Percentiles rank a stretch among this genome's conserved stretches.
These are phyloP conservation scores for Coluber constrictor DNA, from an alignment of 2,797 vertebrate genomes.

Conservation along the genomic window DNA sequence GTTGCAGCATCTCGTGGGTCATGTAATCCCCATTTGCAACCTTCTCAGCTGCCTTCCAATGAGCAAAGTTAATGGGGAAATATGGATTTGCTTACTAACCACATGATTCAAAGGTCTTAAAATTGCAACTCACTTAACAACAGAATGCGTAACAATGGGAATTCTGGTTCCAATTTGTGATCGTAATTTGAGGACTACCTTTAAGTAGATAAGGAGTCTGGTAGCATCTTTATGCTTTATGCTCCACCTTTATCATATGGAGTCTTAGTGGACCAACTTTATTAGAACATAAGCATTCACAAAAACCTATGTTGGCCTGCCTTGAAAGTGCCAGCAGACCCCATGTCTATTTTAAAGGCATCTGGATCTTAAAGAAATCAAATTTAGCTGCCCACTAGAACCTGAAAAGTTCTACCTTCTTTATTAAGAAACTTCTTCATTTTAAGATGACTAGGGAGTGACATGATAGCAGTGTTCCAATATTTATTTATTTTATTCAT, in stretches of 20 bases:
- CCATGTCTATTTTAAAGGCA: background rate
- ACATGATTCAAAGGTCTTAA: no score
- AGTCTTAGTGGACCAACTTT: background rate
- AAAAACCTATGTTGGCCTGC: background rate
- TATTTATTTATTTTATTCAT: no score
- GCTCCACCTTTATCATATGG: background rate
- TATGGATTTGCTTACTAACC: no score
- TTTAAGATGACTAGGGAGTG: background rate
- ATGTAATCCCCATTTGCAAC: no score
- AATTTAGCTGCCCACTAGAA: background rate
- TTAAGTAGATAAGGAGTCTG: background rate
- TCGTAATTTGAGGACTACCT: no score
- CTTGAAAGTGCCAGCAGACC: background rate
- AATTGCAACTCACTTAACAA: no score
- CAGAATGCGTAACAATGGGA: no score
- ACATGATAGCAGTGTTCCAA: no score
- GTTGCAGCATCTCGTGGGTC: no score
- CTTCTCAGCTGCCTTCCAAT: no score
- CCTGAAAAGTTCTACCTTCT: background rate
- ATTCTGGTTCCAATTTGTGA: no score
- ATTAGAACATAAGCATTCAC: background rate
- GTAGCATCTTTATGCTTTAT: background rate
- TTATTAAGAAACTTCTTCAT: background rate
- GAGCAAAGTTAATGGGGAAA: no score
- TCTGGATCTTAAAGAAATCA: background rate